Conservation (phyloP, 1,140 invertebrate species). For the Cardiocondyla obscurior region DNA sequence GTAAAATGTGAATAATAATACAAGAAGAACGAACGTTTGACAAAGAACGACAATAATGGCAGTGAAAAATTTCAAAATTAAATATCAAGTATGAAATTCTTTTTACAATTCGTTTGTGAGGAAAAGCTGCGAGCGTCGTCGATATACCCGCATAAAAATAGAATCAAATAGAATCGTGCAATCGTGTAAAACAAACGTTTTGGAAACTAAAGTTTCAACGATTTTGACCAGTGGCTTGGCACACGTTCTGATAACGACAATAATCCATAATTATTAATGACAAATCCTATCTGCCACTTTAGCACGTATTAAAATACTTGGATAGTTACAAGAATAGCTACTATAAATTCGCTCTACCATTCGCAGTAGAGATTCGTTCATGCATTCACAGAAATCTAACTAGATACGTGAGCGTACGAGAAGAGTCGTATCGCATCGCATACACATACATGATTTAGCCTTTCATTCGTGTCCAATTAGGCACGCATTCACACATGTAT, state of each 20-base stretch:
- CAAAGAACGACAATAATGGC: conserved; percentile 74
- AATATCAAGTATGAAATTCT: conserved; percentile 44
- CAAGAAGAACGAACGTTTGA: conserved; percentile 33
- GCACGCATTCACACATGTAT: conserved; percentile 23
- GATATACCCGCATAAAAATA: background rate
- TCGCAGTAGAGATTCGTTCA: conserved; percentile 2
- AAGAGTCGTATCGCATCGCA: conserved; percentile 14
- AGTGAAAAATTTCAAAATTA: conserved; percentile 75
- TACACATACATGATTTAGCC: background rate
- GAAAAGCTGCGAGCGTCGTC: background rate
- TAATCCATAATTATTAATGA: conserved; percentile 57
- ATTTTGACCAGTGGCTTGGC: conserved; percentile 63
- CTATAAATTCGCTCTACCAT: conserved; percentile 28
- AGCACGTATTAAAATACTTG: conserved; percentile 74
- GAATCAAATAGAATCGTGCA: conserved; percentile 9
- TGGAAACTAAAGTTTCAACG: conserved; percentile 23
- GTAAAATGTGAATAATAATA: conserved; percentile 52
- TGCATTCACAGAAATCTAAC: conserved; percentile 45
- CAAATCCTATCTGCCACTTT: conserved; percentile 59
- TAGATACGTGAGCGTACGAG: background rate
- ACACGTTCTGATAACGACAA: conserved; percentile 53
- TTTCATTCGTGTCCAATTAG: conserved; percentile 45
- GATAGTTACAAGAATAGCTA: conserved; percentile 70
- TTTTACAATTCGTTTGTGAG: background rate
- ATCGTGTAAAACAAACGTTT: background rate